Evolutionary conservation across 2,797 vertebrate species (phyloP).

Genomic region (Mallotus villosus): DNA sequence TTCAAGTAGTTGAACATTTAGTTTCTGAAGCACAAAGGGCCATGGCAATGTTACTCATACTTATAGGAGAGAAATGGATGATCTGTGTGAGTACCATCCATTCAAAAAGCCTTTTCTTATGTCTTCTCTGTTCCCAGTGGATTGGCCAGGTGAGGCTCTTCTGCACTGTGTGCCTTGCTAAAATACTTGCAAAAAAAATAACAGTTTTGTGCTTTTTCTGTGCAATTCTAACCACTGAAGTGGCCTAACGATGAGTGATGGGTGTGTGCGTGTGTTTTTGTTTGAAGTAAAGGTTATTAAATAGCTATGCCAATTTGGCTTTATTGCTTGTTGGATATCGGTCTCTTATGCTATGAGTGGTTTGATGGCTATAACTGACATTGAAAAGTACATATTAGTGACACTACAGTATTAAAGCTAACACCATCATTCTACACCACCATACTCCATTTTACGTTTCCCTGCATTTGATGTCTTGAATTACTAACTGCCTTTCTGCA

Average conservation of each 20-base stretch:
- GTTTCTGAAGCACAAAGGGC: not conserved
- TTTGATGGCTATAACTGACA: constrained; percentile 50
- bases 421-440: constrained; percentile 35
- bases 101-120: constrained; percentile 38
- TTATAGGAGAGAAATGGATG: not conserved
- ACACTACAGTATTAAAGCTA: constrained; percentile 36
- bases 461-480: constrained; percentile 13
- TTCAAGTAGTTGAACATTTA: too few species aligned
- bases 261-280: constrained; percentile 21
- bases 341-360: constrained; percentile 21
- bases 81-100: constrained; percentile 40
- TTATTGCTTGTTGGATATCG: too few species aligned
- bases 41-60: too few species aligned
- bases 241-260: constrained; percentile 27
- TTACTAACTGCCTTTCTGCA: constrained; percentile 18
- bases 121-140: constrained; percentile 73
- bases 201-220: constrained; percentile 48
- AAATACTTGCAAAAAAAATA: constrained; percentile 21
- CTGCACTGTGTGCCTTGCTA: constrained; percentile 53
- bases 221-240: constrained; percentile 35
- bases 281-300: not conserved
- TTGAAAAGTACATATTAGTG: constrained; percentile 41
- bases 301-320: too few species aligned
- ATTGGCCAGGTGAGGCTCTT: constrained; percentile 76
- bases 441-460: constrained; percentile 17